These are phyloP conservation scores for Neoaliturus tenellus DNA, from an alignment of 2,888 invertebrate species.

Conservation along the genomic window DNA sequence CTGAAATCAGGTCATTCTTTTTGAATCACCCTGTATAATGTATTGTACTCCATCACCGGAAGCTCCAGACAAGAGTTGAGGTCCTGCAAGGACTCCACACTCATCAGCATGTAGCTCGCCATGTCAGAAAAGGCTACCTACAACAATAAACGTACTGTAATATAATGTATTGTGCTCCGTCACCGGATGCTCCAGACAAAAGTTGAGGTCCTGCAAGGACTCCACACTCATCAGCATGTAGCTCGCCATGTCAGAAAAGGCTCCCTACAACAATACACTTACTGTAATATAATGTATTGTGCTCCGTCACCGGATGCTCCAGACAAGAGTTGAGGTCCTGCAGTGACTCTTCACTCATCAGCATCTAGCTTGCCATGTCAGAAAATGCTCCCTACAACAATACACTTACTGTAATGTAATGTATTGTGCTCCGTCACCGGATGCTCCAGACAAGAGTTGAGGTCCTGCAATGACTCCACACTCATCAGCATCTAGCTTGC, in stretches of 20 bases:
- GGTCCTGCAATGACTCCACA: constrained; percentile 79
- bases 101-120: constrained; percentile 81
- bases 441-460: constrained; percentile 79
- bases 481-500: constrained; percentile 82
- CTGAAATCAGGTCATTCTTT: too few relatives aligned
- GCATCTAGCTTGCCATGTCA: constrained; percentile 81
- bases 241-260: constrained; percentile 80
- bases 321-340: constrained; percentile 80
- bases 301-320: constrained; percentile 73
- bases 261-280: constrained; percentile 77
- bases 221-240: constrained; percentile 81
- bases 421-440: too few relatives aligned
- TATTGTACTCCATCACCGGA: too few relatives aligned
- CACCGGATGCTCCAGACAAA: constrained; percentile 75
- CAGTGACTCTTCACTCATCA: constrained; percentile 81
- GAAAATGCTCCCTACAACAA: constrained; percentile 79
- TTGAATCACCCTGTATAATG: too few relatives aligned
- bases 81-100: constrained; percentile 80
- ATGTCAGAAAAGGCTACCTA: constrained; percentile 82
- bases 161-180: constrained; percentile 73
- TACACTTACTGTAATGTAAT: too few relatives aligned
- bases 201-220: constrained; percentile 81
- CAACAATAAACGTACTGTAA: too few relatives aligned
- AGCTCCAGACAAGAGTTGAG: constrained; percentile 78
- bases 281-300: too few relatives aligned